Evolutionary conservation across 2,113 vertebrate genomes (phyloP).

Genomic region (Riparia riparia): DNA sequence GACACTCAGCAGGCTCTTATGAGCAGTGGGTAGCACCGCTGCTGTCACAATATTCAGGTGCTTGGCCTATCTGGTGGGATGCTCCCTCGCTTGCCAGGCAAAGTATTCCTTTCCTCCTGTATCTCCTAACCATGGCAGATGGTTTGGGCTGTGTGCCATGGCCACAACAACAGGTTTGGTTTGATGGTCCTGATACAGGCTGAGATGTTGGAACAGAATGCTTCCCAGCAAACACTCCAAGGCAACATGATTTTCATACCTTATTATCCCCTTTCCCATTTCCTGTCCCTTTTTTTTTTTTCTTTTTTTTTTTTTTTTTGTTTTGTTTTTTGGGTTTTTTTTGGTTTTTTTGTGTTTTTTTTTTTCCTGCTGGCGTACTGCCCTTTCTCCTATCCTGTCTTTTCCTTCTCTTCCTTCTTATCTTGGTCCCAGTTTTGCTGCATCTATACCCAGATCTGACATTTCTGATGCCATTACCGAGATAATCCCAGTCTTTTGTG

Average conservation of each 20-base stretch:
- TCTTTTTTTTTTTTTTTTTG: too few relatives aligned
- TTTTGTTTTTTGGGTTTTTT: too few relatives aligned
- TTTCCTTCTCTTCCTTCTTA: neutral
- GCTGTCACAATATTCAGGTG: neutral
- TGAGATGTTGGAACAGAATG: neutral
- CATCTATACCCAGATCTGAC: neutral
- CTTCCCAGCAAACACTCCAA: neutral
- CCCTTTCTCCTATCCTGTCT: neutral
- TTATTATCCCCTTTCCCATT: neutral
- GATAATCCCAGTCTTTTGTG: neutral
- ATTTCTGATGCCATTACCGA: neutral
- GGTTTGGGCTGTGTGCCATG: neutral
- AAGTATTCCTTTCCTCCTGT: neutral
- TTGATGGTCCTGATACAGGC: neutral
- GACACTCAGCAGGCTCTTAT: neutral
- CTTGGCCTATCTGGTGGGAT: neutral
- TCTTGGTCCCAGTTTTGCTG: neutral
- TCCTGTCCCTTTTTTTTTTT: neutral
- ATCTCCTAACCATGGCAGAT: neutral
- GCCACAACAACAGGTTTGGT: neutral
- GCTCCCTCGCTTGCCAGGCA: neutral
- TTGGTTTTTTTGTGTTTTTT: too few relatives aligned
- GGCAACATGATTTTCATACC: neutral
- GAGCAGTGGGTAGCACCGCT: neutral
- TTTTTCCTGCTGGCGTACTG: neutral